These are phyloP conservation scores for Papilio glaucus DNA, from an alignment of 1,140 invertebrate species.

Conservation along the genomic window DNA sequence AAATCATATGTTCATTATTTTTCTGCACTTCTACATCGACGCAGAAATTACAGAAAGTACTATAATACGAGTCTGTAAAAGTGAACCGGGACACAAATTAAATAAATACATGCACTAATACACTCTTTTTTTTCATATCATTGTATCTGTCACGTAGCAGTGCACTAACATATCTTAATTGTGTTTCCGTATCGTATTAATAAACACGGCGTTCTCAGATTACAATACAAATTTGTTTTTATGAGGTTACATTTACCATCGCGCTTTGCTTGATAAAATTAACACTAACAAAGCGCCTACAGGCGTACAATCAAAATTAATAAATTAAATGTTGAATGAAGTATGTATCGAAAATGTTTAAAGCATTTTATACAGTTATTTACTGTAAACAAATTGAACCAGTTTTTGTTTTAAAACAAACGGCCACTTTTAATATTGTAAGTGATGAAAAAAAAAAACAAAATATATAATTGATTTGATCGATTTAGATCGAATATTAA, in stretches of 20 bases:
- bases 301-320: background rate
- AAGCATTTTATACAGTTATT: too few relatives aligned
- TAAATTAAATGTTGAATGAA: background rate
- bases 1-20: too few relatives aligned
- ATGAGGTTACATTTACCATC: conserved; percentile 23
- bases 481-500: too few relatives aligned
- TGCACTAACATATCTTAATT: conserved; percentile 10
- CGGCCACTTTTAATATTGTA: too few relatives aligned
- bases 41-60: background rate
- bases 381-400: too few relatives aligned
- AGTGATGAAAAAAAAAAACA: too few relatives aligned
- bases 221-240: conserved; percentile 20
- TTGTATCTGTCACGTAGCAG: background rate
- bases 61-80: background rate
- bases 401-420: too few relatives aligned
- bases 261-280: conserved; percentile 20
- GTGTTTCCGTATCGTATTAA: conserved; percentile 30
- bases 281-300: conserved; percentile 18
- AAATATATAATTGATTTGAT: too few relatives aligned
- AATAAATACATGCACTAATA: background rate
- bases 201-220: conserved; percentile 26
- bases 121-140: background rate
- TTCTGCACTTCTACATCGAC: too few relatives aligned
- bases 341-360: background rate
- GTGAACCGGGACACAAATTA: background rate